A percentile compares a stretch with the other conserved stretches of the same genome.
phyloP scores from a whole-genome alignment of 2,113 vertebrate genomes.

The Daubentonia madagascariensis region DNA sequence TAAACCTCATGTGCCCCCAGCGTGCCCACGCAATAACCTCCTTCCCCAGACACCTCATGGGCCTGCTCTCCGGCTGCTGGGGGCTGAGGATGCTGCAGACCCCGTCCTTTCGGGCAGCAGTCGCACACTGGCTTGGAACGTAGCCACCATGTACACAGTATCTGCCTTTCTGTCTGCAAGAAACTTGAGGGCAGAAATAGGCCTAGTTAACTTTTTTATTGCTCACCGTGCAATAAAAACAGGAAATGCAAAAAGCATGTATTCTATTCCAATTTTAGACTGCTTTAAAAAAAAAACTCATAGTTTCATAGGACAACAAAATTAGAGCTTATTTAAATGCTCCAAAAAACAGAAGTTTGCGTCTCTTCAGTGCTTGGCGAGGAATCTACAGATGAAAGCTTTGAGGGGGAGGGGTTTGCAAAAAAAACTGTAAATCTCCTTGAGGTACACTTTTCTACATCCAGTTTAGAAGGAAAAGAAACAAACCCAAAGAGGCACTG shows the following conservation, averaged over 20 bases:
- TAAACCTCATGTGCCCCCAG: not conserved
- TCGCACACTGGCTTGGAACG: too few species aligned
- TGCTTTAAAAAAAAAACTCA: not conserved
- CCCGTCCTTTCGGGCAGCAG: not conserved
- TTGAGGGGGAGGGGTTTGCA: too few species aligned
- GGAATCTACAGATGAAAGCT: not conserved
- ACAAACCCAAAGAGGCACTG: not conserved
- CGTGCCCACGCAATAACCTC: rapidly evolving
- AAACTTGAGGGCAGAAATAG: not conserved
- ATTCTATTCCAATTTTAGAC: not conserved
- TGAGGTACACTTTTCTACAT: not conserved
- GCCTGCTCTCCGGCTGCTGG: not conserved
- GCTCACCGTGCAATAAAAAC: not conserved
- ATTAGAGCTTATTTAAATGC: slow-evolving; percentile 16
- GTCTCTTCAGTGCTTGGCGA: not conserved
- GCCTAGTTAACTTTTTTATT: not conserved
- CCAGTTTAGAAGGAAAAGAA: not conserved
- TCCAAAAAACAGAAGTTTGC: not conserved
- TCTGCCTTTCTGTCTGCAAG: not conserved
- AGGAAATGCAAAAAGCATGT: not conserved
- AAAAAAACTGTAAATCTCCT: not conserved
- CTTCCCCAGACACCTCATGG: not conserved
- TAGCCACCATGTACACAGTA: not conserved
- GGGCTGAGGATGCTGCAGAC: not conserved
- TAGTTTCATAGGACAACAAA: not conserved